Evolutionary conservation across 92 coral and sea anemone genomes (phyloP), one percentile per base, ranked within the genome.

Genomic region (Nematostella vectensis): DNA sequence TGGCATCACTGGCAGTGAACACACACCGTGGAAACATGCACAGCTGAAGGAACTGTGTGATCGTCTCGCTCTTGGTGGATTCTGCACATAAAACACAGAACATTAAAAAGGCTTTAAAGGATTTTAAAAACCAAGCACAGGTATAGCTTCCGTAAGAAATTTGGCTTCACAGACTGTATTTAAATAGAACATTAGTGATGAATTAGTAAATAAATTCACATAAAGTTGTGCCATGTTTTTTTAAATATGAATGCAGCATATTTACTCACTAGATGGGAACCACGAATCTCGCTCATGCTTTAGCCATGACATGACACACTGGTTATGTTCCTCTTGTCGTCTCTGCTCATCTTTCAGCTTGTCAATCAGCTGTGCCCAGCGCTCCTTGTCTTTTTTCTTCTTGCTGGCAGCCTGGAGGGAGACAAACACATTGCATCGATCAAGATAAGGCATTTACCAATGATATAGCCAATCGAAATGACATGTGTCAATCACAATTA

Each of bases 1-100:
- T 77, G 29, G 99, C 99, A 49, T 93, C 99, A 27, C 99, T 93
- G 27, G 99, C 96, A 0, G 99, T 93, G 54, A 64, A 93, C 13
- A 93, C 99, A 55, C 99, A 93, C 54, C 99, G 79, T 31, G 99
- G 99, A 30, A 93, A 93, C 87, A 93, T 93, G 53, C 99, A 93
- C 63, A 93, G 77, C 78, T 93, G 99, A 6, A 93, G 83, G 49
- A 93, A 83, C 67, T 93, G 99, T 1, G 99, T 93, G 47, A 93
- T 88, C 3, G 99, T 86, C 62, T 93, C 99, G 56, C 95, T 93
- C 68, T 93, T 93, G 47, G 99, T 87, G 27, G 99, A 89, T 69
- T 93, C 99, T 93, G 62, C 44, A 62, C 48, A 61, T 42, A 33
- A 33, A 33, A 33, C 15, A 33, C 40, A 33, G 40, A 33, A 33